Evolutionary conservation across 2,797 vertebrate species (phyloP), one percentile per base, ranked within the genome.

Genomic region (Lycodopsis pacificus): DNA sequence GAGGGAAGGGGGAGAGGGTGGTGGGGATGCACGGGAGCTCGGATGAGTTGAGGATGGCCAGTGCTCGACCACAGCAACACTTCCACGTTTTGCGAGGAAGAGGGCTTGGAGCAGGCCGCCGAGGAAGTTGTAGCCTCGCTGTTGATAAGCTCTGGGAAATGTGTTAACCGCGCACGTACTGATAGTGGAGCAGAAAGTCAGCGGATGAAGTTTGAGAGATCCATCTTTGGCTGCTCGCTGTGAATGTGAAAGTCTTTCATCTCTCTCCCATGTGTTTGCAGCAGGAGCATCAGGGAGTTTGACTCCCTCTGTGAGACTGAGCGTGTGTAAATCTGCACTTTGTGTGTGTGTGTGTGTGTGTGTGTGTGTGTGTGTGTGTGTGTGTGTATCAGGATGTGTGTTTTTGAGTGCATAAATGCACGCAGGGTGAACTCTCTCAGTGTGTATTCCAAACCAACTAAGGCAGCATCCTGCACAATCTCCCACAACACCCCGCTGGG

Each of bases 171-270:
- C 32, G 64, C 40, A 53, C 54, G 59, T 81, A 72, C 88, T 66
- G 77, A 88, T 66, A 38, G 58, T 64, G 67, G 79, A 71, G 82
- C 86, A 74, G 67, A 36, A 38, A 87, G 80, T 85, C 77, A 75
- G 76, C 65, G 80, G 81, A 86, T 88, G 77, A 90, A 91, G 90
- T 91, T 91, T 78, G 84, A 82, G 75, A 83, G 78, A 88, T 86
- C 76, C 84, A 80, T 85, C 84, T 86, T 73, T 82, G 82, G 77
- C 66, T 79, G 76, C 84, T 89, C 32, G 73, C 85, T 81, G 82
- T 72, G 89, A 87, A 88, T 83, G 72, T 80, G 76, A 86, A 89
- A 89, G 77, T 86, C 92, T 93, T 93, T 93, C 86, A 91, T 93
- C 91, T 91, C 65, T 85, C 75, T 83, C 88, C 85, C 86, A 72